Evolutionary conservation across 2,113 vertebrate species (phyloP).

Genomic region (Castor canadensis): DNA sequence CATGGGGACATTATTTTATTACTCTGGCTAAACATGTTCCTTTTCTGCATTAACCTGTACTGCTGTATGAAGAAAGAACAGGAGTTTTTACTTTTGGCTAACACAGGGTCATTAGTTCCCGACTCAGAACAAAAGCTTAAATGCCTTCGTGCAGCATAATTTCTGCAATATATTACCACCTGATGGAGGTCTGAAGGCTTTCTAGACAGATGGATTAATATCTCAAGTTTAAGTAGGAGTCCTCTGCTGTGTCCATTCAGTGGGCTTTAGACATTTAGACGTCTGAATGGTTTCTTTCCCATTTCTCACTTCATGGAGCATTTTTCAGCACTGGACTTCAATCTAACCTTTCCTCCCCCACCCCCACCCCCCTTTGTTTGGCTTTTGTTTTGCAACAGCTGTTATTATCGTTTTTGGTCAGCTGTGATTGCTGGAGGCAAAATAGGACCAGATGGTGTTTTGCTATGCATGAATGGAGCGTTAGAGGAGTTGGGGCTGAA

Average conservation of each 20-base stretch:
- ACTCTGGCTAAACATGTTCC: conserved; percentile 78
- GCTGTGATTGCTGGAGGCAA: conserved; percentile 99
- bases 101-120: conserved; percentile 85
- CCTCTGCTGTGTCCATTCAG: conserved; percentile 83
- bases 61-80: conserved; percentile 81
- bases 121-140: conserved; percentile 83
- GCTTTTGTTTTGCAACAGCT: conserved; percentile 99
- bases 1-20: conserved; percentile 75
- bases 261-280: conserved; percentile 72
- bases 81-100: conserved; percentile 86
- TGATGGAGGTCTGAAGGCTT: conserved; percentile 83
- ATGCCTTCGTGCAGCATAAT: conserved; percentile 83
- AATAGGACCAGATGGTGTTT: conserved; percentile 99
- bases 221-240: conserved; percentile 89
- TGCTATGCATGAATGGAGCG: conserved; percentile 99
- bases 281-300: conserved; percentile 89
- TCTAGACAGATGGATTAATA: conserved; percentile 85
- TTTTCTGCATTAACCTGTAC: conserved; percentile 83
- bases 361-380: conserved; percentile 91
- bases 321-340: conserved; percentile 92
- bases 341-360: conserved; percentile 95
- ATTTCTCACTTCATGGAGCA: conserved; percentile 88
- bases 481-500: conserved; percentile 98
- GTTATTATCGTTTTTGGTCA: conserved; percentile 99
- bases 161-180: conserved; percentile 87